These are phyloP conservation scores for Chalcosyrphus nemorum DNA, from an alignment of 2,888 invertebrate genomes.

Conservation along the genomic window DNA sequence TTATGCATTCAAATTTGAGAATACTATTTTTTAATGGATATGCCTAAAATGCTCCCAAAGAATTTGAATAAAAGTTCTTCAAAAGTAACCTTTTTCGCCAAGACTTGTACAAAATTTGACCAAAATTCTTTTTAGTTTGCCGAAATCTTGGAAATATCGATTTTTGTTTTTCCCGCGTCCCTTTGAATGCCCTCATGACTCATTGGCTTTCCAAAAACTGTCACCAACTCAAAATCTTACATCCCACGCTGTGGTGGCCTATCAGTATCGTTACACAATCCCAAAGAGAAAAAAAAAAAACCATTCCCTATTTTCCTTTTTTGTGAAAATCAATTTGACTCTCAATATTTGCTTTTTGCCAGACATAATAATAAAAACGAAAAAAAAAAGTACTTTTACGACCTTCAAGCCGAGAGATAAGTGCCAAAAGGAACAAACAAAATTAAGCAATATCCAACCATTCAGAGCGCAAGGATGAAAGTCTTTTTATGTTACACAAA, in stretches of 20 bases:
- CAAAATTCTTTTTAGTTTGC: too few relatives aligned
- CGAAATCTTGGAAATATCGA: too few relatives aligned
- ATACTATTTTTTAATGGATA: too few relatives aligned
- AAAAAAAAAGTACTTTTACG: constrained; percentile 28
- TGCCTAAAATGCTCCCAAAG: too few relatives aligned
- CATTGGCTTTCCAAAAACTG: neutral
- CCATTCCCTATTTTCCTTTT: neutral
- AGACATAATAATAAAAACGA: constrained; percentile 21
- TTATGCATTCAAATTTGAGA: too few relatives aligned
- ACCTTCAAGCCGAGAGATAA: constrained; percentile 8
- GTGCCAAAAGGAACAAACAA: constrained; percentile 68
- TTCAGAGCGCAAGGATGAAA: constrained; percentile 61
- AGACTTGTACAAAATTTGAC: too few relatives aligned
- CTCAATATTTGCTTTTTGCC: constrained; percentile 50
- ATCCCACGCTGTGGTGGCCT: neutral
- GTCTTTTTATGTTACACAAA: constrained; percentile 51
- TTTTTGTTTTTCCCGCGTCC: too few relatives aligned
- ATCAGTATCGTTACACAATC: neutral
- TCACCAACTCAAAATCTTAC: neutral
- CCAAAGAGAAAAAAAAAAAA: neutral
- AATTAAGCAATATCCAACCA: constrained; percentile 60
- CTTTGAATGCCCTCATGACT: too few relatives aligned
- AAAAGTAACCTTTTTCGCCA: too few relatives aligned
- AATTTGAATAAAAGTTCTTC: too few relatives aligned
- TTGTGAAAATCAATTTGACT: constrained; percentile 25